Percentiles rank a stretch among this genome's conserved stretches.
Conservation (phyloP, 2,888 invertebrate species). For the Lypha dubia region DNA sequence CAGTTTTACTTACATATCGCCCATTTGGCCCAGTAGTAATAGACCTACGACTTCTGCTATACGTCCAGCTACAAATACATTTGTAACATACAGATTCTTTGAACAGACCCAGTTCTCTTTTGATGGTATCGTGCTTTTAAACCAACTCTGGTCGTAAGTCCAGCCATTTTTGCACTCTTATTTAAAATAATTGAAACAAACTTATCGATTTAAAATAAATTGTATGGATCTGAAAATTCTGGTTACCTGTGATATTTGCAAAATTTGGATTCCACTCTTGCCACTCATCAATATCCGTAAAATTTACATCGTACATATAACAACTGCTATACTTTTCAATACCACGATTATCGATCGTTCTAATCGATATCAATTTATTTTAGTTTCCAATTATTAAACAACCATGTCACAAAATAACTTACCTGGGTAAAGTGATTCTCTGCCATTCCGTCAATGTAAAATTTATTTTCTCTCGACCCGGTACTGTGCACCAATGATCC, state of each 20-base stretch:
- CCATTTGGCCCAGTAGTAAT: constrained; percentile 85
- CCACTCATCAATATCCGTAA: constrained; percentile 77
- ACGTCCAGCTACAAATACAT: constrained; percentile 84
- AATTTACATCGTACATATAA: constrained; percentile 83
- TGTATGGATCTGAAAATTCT: neutral
- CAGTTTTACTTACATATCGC: constrained; percentile 85
- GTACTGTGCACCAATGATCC: constrained; percentile 86
- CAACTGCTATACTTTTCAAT: constrained; percentile 82
- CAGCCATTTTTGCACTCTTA: constrained; percentile 85
- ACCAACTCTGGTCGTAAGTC: constrained; percentile 85
- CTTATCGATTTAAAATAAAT: neutral
- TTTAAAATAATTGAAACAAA: constrained; percentile 65
- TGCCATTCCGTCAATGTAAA: constrained; percentile 84
- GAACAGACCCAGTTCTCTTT: constrained; percentile 86
- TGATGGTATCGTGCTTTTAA: constrained; percentile 84
- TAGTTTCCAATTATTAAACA: too few relatives aligned
- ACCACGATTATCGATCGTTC: constrained; percentile 81
- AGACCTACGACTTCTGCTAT: constrained; percentile 85
- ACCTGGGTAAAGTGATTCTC: constrained; percentile 84
- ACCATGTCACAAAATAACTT: constrained; percentile 72
- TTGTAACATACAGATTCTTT: constrained; percentile 84
- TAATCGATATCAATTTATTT: too few relatives aligned
- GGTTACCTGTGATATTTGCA: constrained; percentile 76
- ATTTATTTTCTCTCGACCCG: constrained; percentile 84
- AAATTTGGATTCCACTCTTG: constrained; percentile 74